Evolutionary conservation across 1,140 invertebrate genomes (phyloP).

Genomic region (Diplogasteroides magnus): DNA sequence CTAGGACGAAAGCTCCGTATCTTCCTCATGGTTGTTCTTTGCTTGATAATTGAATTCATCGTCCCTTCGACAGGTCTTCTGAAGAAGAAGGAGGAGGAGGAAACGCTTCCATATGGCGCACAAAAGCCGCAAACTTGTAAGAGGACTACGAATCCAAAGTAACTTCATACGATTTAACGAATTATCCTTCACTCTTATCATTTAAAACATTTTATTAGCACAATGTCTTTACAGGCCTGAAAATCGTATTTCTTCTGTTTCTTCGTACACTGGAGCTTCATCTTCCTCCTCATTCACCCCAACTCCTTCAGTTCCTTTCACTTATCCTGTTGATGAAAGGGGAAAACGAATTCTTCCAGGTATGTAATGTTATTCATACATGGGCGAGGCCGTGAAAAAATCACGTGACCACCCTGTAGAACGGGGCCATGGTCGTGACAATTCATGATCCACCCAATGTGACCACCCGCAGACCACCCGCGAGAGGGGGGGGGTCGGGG

Average conservation of each 20-base stretch:
- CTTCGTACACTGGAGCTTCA: neutral
- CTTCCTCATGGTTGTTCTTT: no score
- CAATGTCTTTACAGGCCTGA: neutral
- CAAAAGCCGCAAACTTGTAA: neutral
- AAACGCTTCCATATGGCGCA: neutral
- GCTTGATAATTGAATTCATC: no score
- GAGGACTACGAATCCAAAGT: neutral
- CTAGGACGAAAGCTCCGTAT: no score
- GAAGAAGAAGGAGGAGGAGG: neutral
- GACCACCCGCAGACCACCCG: no score
- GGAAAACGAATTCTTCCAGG: neutral
- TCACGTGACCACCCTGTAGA: no score
- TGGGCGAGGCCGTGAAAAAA: no score
- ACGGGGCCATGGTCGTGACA: no score
- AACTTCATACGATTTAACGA: neutral
- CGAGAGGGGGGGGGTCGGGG: no score
- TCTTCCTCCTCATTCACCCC: neutral
- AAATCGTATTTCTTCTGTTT: neutral
- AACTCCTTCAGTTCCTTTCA: neutral
- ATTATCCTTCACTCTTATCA: no score
- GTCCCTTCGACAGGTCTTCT: neutral
- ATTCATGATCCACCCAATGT: no score
- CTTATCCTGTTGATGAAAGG: neutral
- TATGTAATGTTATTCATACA: no score
- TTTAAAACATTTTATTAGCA: no score